A percentile compares a stretch with the other conserved stretches of the same genome.
These are phyloP conservation scores for Hypolimnas misippus DNA, from an alignment of 2,888 invertebrate species.

Conservation along the genomic window DNA sequence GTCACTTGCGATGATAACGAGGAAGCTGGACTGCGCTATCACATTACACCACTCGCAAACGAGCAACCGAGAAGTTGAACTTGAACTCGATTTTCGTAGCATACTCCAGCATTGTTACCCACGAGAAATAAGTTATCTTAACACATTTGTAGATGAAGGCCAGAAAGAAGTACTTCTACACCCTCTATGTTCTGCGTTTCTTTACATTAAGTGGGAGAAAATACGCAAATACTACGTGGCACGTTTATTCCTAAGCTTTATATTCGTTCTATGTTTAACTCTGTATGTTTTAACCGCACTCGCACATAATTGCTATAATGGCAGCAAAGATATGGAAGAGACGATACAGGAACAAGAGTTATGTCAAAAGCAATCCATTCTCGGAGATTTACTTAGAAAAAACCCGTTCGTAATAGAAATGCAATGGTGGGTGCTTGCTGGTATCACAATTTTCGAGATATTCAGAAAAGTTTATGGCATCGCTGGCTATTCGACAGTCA, in stretches of 20 bases:
- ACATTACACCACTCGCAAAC: constrained; percentile 91
- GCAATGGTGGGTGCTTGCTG: constrained; percentile 92
- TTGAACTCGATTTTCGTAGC: constrained; percentile 92
- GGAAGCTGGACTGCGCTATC: constrained; percentile 92
- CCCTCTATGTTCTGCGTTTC: constrained; percentile 93
- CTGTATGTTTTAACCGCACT: constrained; percentile 91
- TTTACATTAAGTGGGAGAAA: constrained; percentile 95
- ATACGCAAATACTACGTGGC: constrained; percentile 94
- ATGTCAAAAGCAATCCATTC: constrained; percentile 90
- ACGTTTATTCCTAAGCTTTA: constrained; percentile 89
- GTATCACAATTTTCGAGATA: constrained; percentile 91
- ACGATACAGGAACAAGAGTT: constrained; percentile 89
- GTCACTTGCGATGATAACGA: constrained; percentile 91
- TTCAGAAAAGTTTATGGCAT: constrained; percentile 92
- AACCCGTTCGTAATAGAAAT: constrained; percentile 91
- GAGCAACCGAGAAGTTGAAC: constrained; percentile 91
- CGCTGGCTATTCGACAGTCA: constrained; percentile 91
- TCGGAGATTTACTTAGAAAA: constrained; percentile 89
- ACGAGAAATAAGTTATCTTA: constrained; percentile 93
- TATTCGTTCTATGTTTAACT: constrained; percentile 92
- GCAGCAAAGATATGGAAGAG: constrained; percentile 89
- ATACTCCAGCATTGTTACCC: constrained; percentile 92
- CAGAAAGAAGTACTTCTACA: constrained; percentile 94
- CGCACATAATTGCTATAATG: constrained; percentile 93
- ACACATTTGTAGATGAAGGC: constrained; percentile 94